phyloP scores from a whole-genome alignment of 2,888 invertebrate species.

The Cosmorhoe ocellata region DNA sequence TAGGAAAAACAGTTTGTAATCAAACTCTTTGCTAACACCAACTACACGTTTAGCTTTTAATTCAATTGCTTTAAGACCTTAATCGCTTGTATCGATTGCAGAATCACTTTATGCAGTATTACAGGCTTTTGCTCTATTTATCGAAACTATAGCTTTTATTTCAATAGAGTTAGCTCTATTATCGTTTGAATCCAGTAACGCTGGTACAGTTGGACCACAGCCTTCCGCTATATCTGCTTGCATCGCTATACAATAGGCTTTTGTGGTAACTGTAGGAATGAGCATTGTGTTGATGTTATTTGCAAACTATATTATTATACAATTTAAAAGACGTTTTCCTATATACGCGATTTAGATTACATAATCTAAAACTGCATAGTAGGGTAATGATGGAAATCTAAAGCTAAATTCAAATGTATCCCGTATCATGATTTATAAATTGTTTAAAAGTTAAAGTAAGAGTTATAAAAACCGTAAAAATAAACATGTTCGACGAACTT shows the following conservation, averaged over 20 bases:
- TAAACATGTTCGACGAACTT: no score
- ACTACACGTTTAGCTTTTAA: slow-evolving; percentile 36
- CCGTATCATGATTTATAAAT: no score
- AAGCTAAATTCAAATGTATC: no score
- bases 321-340: slow-evolving; percentile 17
- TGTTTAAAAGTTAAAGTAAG: no score
- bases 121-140: no score
- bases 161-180: slow-evolving; percentile 33
- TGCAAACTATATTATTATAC: slow-evolving; percentile 2
- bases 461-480: no score
- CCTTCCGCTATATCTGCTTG: slow-evolving; percentile 57
- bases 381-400: no score
- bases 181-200: slow-evolving; percentile 21
- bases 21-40: slow-evolving; percentile 43
- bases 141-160: slow-evolving; percentile 33
- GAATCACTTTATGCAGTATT: no score
- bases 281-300: slow-evolving; percentile 6
- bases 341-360: background rate
- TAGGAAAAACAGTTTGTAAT: slow-evolving; percentile 54
- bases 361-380: background rate
- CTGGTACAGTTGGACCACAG: slow-evolving; percentile 46
- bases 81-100: slow-evolving; percentile 24
- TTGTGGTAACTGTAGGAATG: slow-evolving; percentile 3
- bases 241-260: slow-evolving; percentile 31
- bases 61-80: slow-evolving; percentile 30